Evolutionary conservation across 2,888 invertebrate species (phyloP).

Genomic region (Pinctada fucata): DNA sequence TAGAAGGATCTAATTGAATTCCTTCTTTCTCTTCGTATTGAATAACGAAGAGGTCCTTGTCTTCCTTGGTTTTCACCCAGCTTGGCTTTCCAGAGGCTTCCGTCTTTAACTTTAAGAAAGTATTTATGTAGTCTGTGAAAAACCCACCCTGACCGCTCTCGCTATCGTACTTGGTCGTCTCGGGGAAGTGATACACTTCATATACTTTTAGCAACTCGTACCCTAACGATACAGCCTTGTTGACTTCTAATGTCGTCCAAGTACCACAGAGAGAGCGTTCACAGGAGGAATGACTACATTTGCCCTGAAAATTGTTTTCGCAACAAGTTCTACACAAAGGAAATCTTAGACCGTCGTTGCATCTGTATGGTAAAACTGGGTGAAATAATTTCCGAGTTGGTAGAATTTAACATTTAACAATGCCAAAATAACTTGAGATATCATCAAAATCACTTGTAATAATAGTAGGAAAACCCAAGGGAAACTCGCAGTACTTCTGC

Average conservation of each 20-base stretch:
- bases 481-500: conserved; percentile 53
- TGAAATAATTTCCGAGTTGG: conserved; percentile 18
- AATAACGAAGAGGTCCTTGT: background rate
- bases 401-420: conserved; percentile 26
- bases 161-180: conserved; percentile 40
- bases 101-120: conserved; percentile 9
- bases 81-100: conserved; percentile 4
- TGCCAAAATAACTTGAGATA: conserved; percentile 37
- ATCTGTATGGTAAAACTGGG: conserved; percentile 11
- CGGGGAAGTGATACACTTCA: conserved; percentile 27
- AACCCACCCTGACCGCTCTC: conserved; percentile 20
- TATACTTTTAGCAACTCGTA: conserved; percentile 13
- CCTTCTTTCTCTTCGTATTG: conserved; percentile 11
- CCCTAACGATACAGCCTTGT: conserved; percentile 14
- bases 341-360: conserved; percentile 6
- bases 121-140: conserved; percentile 1
- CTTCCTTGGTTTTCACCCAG: conserved; percentile 6
- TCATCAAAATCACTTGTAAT: conserved; percentile 5
- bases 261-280: conserved; percentile 8
- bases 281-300: background rate
- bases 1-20: conserved; percentile 14
- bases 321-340: conserved; percentile 6
- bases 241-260: conserved; percentile 2
- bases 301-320: background rate
- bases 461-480: conserved; percentile 50